A percentile compares a stretch with the other conserved stretches of the same genome.
Conservation (phyloP, 2,113 vertebrate genomes). For the Xiphias gladius region DNA sequence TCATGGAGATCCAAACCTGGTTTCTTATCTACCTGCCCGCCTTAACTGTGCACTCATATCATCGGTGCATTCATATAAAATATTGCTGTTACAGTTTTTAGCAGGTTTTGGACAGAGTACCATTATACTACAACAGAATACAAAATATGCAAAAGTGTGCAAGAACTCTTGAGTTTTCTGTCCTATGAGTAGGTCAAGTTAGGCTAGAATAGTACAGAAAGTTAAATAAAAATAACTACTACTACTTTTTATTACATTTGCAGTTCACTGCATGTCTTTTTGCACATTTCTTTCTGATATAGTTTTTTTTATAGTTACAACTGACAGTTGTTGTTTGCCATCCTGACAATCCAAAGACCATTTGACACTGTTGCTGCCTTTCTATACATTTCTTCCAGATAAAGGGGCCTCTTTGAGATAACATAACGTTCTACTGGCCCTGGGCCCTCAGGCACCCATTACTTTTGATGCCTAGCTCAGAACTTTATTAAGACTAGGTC, state of each 20-base stretch:
- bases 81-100: neutral
- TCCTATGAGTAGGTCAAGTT: neutral
- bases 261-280: no score
- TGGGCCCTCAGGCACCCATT: no score
- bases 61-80: neutral
- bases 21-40: conserved; percentile 38
- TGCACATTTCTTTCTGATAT: neutral
- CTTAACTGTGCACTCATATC: neutral
- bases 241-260: neutral
- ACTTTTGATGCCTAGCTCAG: no score
- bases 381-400: neutral
- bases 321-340: no score
- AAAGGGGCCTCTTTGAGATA: neutral
- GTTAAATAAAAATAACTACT: neutral
- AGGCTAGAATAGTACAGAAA: neutral
- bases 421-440: no score
- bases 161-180: neutral
- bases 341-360: neutral
- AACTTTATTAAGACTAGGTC: no score
- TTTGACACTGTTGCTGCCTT: neutral
- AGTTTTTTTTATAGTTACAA: no score
- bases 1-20: conserved; percentile 60
- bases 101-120: neutral
- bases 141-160: neutral
- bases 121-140: neutral